Conservation (phyloP, 2,888 invertebrate genomes). For the Tetragonula carbonaria region DNA sequence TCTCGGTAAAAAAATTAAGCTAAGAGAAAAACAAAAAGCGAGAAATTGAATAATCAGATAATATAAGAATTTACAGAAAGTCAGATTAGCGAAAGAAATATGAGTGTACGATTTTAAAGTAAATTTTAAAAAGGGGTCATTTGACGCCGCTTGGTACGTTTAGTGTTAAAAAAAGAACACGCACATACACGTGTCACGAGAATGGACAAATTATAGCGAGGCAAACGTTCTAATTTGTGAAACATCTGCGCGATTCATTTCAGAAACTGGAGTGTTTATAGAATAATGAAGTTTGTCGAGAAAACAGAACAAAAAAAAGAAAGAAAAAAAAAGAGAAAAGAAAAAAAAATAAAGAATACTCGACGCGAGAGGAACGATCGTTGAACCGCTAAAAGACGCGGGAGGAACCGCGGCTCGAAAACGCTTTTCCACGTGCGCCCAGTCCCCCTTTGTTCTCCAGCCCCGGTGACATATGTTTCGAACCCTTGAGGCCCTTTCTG, state of each 20-base stretch:
- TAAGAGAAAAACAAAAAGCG: too few species aligned
- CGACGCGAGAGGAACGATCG: conserved; percentile 34
- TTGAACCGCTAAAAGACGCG: conserved; percentile 36
- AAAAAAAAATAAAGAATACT: not conserved
- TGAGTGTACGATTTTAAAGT: too few species aligned
- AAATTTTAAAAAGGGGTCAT: too few species aligned
- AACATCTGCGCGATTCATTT: not conserved
- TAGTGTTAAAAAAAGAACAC: not conserved
- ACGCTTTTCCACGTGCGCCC: conserved; percentile 39
- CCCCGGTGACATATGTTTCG: conserved; percentile 64
- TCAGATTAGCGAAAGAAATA: too few species aligned
- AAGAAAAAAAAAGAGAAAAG: not conserved
- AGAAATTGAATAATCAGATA: too few species aligned
- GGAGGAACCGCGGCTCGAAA: conserved; percentile 30
- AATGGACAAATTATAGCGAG: not conserved
- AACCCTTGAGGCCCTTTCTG: conserved; percentile 59
- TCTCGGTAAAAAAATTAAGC: too few species aligned
- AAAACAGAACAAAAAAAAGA: not conserved
- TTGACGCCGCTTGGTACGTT: too few species aligned
- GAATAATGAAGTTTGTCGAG: conserved; percentile 17
- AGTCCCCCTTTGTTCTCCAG: conserved; percentile 59
- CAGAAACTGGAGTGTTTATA: not conserved
- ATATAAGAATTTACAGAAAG: too few species aligned
- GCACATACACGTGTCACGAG: too few species aligned
- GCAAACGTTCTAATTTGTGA: too few species aligned